A percentile compares a stretch with the other conserved stretches of the same genome.
Evolutionary conservation across 2,888 invertebrate species (phyloP).

Genomic region (Oligia latruncula): DNA sequence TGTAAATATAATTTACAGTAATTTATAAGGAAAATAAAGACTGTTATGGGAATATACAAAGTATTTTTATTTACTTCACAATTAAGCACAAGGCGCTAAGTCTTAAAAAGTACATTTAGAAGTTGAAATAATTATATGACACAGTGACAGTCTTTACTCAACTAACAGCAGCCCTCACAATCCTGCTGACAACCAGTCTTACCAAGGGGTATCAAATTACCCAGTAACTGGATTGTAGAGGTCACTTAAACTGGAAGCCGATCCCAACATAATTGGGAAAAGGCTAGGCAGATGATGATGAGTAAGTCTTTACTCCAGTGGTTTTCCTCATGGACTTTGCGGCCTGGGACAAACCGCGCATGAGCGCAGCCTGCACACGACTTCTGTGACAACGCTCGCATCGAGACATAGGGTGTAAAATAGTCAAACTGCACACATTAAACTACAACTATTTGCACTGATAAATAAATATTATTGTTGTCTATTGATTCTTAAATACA

Average conservation of each 20-base stretch:
- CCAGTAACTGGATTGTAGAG: neutral
- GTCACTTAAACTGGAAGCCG: neutral
- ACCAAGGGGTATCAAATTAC: neutral
- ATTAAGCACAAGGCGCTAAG: neutral
- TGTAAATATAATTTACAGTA: constrained; percentile 76
- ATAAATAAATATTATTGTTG: constrained; percentile 2
- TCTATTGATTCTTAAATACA: constrained; percentile 5
- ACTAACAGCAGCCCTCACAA: neutral
- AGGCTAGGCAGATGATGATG: neutral
- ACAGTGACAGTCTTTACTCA: neutral
- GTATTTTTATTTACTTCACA: constrained; percentile 55
- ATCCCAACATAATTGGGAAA: neutral
- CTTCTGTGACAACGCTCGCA: no score
- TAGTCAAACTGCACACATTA: no score
- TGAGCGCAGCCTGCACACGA: no score
- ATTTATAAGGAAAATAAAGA: constrained; percentile 85
- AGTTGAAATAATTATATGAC: neutral
- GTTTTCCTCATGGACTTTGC: neutral
- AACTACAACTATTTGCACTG: constrained; percentile 3
- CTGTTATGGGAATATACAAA: constrained; percentile 83
- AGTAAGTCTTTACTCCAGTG: neutral
- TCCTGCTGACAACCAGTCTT: neutral
- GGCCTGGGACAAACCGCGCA: neutral
- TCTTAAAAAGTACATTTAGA: neutral
- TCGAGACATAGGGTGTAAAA: no score